Evolutionary conservation across 2,888 invertebrate species (phyloP), one percentile per base, ranked within the genome.

Genomic region (Omphaloscelis lunosa): DNA sequence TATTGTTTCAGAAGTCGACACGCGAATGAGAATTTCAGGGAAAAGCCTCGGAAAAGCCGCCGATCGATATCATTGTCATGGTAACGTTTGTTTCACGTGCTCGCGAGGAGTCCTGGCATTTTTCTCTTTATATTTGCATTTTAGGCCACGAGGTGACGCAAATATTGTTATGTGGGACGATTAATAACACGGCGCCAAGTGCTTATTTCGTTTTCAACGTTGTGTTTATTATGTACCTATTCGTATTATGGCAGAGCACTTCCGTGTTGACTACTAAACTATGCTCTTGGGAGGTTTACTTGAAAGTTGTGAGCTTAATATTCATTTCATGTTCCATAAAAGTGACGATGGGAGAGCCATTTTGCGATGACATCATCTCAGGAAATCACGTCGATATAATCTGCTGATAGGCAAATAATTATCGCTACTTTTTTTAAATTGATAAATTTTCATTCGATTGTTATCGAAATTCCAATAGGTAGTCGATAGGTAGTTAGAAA

Each of bases 1-100:
- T 91, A 92, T 92, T 91, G 93, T 95, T 95, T 95, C 95, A 95
- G 95, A 89, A 92, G 91, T 91, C 92, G 95, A 93, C 96, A 96
- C 96, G 96, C 96, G 94, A 95, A 91, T 93, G 95, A 91, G 90
- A 91, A 91, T 93, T 95, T 95, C 95, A 95, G 94, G 93, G 92
- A 95, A 92, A 95, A 95, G 94, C 94, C 94, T 96, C 94, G 95
- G 96, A 94, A 96, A 96, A 95, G 95, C 95, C 96, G 93, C 92
- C 93, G 96, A 92, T 96, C 96, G 96, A 96, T 96, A 96, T 88
- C 68, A 95, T 96, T 92, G 93, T 90, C 94, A 96, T 96, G 93
- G 95, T 83, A 93, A 96, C 95, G 95, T 93, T 93, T 95, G 96
- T 95, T 96, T 96, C 93, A 95, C 93, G 94, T 95, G 94, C 89